Percentiles rank a stretch among this genome's conserved stretches.
Conservation (phyloP, 2,888 invertebrate species). For the Coelinius sp. region DNA sequence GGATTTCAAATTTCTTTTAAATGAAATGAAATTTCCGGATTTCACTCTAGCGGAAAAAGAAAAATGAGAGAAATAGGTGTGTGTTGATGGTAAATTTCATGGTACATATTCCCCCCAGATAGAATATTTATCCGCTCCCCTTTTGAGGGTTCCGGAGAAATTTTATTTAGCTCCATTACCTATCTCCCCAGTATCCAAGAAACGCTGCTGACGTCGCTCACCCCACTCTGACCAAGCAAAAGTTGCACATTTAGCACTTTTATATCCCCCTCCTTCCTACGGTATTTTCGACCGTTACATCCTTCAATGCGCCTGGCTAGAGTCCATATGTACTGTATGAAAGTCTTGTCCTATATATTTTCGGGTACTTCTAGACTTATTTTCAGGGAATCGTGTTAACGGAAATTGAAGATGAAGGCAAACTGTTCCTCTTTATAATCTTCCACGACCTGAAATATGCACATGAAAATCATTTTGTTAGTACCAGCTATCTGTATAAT, state of each 20-base stretch:
- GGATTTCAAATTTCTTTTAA: background rate
- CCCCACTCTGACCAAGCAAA: slow-evolving; percentile 43
- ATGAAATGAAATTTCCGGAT: background rate
- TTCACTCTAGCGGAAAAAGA: background rate
- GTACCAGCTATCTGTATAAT: background rate
- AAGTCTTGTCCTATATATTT: slow-evolving; percentile 19
- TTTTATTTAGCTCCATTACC: slow-evolving; percentile 43
- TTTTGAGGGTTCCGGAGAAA: background rate
- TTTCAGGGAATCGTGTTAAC: background rate
- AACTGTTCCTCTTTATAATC: background rate
- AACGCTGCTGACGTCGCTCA: slow-evolving; percentile 44
- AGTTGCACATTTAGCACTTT: slow-evolving; percentile 68
- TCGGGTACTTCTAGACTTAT: background rate
- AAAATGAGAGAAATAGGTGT: background rate
- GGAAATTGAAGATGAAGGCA: background rate
- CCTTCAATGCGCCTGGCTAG: slow-evolving; percentile 33
- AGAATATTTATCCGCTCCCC: slow-evolving; percentile 15
- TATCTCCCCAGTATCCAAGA: slow-evolving; percentile 38
- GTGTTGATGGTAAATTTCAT: background rate
- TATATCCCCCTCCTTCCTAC: slow-evolving; percentile 47
- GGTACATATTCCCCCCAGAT: background rate
- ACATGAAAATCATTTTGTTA: no score
- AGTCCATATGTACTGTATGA: slow-evolving; percentile 20
- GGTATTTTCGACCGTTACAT: slow-evolving; percentile 34
- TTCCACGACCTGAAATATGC: background rate